These are phyloP conservation scores for Henricia sp. DNA, from an alignment of 53 echinoderm and acorn worm species.

Conservation along the genomic window DNA sequence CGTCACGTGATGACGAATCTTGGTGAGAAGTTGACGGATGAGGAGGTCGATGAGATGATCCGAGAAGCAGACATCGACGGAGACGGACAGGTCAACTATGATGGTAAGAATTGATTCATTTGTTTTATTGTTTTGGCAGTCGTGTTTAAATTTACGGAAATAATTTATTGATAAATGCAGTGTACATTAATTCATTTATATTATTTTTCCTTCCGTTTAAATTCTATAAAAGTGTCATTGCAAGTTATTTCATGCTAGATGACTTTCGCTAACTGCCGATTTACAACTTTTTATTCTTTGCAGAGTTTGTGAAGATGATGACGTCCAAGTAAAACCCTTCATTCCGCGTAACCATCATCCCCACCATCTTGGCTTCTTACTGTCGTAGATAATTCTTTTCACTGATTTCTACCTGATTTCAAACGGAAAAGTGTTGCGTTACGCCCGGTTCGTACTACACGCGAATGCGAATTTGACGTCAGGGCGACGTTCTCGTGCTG, in stretches of 20 bases:
- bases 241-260: too few relatives aligned
- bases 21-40: slow-evolving; percentile 94
- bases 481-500: too few relatives aligned
- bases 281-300: slow-evolving; percentile 35
- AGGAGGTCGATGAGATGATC: slow-evolving; percentile 96
- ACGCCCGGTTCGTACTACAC: too few relatives aligned
- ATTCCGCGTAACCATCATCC: too few relatives aligned
- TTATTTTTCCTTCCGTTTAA: not conserved
- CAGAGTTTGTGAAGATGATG: slow-evolving; percentile 79
- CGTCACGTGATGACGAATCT: slow-evolving; percentile 97
- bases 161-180: not conserved
- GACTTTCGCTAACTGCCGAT: too few relatives aligned
- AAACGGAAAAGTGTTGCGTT: too few relatives aligned
- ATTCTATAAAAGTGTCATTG: too few relatives aligned
- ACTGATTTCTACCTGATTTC: too few relatives aligned
- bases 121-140: not conserved
- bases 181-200: not conserved
- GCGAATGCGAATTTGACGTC: too few relatives aligned
- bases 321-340: slow-evolving; percentile 34
- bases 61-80: slow-evolving; percentile 93
- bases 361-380: too few relatives aligned
- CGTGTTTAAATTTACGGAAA: not conserved
- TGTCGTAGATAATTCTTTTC: too few relatives aligned
- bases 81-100: slow-evolving; percentile 93
- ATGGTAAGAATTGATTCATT: slow-evolving; percentile 50